Percentiles rank a stretch among this genome's conserved stretches.
Conservation (phyloP, 2,113 vertebrate genomes). For the Marmota monax region DNA sequence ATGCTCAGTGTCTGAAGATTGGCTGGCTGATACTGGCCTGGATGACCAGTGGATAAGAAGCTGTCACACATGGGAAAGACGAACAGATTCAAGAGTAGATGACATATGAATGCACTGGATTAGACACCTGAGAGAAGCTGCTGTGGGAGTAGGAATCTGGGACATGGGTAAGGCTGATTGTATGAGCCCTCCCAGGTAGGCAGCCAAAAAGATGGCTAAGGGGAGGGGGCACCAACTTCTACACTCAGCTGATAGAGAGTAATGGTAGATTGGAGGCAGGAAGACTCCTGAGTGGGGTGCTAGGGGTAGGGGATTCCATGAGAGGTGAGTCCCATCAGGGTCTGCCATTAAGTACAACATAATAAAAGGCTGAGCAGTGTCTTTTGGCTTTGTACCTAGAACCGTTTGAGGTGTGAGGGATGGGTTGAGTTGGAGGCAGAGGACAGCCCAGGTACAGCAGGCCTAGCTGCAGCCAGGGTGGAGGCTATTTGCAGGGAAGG, state of each 20-base stretch:
- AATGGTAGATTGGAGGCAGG: neutral
- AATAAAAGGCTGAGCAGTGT: neutral
- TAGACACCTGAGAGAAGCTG: neutral
- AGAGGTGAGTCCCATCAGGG: neutral
- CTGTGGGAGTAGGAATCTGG: neutral
- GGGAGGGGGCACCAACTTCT: neutral
- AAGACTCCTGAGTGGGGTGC: neutral
- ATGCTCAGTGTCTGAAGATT: neutral
- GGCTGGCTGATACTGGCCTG: neutral
- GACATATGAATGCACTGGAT: neutral
- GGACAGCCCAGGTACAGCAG: neutral
- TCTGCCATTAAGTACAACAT: neutral
- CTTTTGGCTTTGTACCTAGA: neutral
- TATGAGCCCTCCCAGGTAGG: neutral
- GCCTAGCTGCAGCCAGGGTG: neutral
- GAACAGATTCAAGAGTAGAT: neutral
- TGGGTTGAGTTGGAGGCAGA: no score
- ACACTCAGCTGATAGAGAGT: neutral
- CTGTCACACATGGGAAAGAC: neutral
- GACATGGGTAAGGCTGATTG: neutral
- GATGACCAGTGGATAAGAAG: neutral
- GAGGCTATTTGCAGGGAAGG: neutral
- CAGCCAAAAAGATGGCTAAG: neutral
- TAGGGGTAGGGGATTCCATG: neutral
- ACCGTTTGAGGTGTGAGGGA: no score